Evolutionary conservation across 1,140 invertebrate genomes (phyloP), one percentile per base, ranked within the genome.

Genomic region (Cydia splendana): DNA sequence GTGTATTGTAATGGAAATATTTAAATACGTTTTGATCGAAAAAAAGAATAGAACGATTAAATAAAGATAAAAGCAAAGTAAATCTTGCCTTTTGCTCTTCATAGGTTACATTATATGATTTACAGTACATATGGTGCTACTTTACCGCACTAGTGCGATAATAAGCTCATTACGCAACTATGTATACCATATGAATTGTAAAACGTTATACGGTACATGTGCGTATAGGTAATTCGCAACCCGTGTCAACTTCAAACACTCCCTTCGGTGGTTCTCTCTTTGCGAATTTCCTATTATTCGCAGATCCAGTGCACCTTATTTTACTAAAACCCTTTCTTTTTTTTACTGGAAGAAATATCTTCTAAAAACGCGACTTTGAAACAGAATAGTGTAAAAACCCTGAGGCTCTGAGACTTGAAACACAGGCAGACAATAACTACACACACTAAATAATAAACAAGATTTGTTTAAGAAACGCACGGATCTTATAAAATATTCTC

Each of bases 1-100:
- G 51, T 53, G 12, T n/a, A 53, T 53, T 53, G 51, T 53, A 53
- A 18, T 53, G n/a, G n/a, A 53, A 53, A 53, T 53, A 53, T 51
- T 51, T 15, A 51, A 15, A 51, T 53, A 53, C 10, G n/a, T 53
- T 53, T 53, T 15, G n/a, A 34, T 34, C 4, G 5, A 18, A 7
- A 53, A 18, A 53, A 53, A 18, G 18, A 53, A 18, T n/a, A 53
- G 6, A 18, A 53, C 4, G n/a, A 18, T n/a, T 0, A 53, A 53
- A 53, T 53, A 53, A 18, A 53, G n/a, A n/a, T 53, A 18, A 53
- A n/a, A 53, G 51, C n/a, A 53, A n/a, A 53, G 15, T 18, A 53
- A n/a, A 18, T n/a, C 12, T 53, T 53, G 51, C 51, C 51, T 53
- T 53, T 53, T 53, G 3, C 6, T 53, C 2, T 53, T n/a, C n/a